These are phyloP conservation scores for Graptemys geographica DNA, from an alignment of 2,797 vertebrate species.

Conservation along the genomic window DNA sequence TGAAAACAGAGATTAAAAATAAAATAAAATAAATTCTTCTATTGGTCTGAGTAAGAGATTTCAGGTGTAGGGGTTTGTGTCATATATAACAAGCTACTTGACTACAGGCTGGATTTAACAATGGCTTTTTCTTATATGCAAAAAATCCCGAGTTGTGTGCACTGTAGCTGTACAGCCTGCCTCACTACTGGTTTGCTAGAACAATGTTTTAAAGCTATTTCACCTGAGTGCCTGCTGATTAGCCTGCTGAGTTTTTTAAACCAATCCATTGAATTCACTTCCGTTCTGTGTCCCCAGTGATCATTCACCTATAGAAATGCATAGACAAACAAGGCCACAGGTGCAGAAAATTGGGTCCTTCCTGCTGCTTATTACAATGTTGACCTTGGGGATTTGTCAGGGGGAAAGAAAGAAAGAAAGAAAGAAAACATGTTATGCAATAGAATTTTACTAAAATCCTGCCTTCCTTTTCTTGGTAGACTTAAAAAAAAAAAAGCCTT, in stretches of 20 bases:
- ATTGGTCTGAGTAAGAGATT: neutral
- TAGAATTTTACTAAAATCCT: constrained; percentile 50
- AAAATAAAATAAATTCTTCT: constrained; percentile 17
- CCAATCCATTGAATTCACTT: constrained; percentile 75
- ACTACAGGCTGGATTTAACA: constrained; percentile 47
- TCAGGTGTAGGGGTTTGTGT: constrained; percentile 26
- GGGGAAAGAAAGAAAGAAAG: neutral
- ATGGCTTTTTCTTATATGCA: constrained; percentile 2
- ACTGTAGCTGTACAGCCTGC: constrained; percentile 32
- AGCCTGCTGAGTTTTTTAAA: constrained; percentile 73
- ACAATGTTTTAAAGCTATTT: constrained; percentile 65
- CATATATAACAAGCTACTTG: constrained; percentile 39
- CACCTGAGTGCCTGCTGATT: constrained; percentile 73
- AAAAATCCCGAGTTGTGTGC: neutral
- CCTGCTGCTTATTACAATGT: constrained; percentile 76
- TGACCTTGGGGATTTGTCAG: constrained; percentile 47
- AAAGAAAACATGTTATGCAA: neutral
- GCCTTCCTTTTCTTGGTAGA: constrained; percentile 41
- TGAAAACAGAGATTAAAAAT: constrained; percentile 22
- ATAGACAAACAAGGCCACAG: constrained; percentile 74
- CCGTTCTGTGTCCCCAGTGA: constrained; percentile 64
- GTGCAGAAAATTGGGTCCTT: constrained; percentile 75
- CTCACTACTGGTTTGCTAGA: constrained; percentile 39
- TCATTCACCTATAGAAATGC: constrained; percentile 75
- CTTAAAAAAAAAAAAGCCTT: neutral